phyloP scores from a whole-genome alignment of 2,797 vertebrate species.

The Crenuchus spilurus region DNA sequence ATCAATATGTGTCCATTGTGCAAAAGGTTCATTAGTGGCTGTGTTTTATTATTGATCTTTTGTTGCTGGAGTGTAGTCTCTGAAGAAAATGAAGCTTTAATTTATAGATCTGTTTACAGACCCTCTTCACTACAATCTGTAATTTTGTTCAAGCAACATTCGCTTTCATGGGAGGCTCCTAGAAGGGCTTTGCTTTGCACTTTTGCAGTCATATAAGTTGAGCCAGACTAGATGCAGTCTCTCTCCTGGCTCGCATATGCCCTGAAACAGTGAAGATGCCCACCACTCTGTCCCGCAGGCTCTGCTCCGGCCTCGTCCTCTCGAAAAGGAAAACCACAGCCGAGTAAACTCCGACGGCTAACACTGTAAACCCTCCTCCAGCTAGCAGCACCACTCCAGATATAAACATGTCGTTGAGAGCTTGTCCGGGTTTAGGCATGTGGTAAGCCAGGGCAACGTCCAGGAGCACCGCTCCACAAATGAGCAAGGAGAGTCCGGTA shows the following conservation, averaged over 20 bases:
- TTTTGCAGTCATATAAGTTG: conserved; percentile 86
- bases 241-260: conserved; percentile 78
- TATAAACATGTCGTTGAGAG: conserved; percentile 91
- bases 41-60: conserved; percentile 15
- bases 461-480: conserved; percentile 87
- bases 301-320: conserved; percentile 71
- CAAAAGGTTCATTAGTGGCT: conserved; percentile 35
- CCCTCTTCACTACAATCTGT: neutral
- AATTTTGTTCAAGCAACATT: conserved; percentile 3
- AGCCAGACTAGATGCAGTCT: conserved; percentile 92
- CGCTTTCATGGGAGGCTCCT: neutral
- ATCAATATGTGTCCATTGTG: conserved; percentile 38
- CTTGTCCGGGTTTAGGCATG: conserved; percentile 80
- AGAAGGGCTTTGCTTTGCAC: neutral
- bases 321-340: conserved; percentile 68
- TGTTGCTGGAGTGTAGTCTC: conserved; percentile 13
- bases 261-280: conserved; percentile 91
- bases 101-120: neutral
- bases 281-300: conserved; percentile 71
- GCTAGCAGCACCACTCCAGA: conserved; percentile 87
- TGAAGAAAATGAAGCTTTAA: conserved; percentile 7
- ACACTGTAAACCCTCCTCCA: conserved; percentile 81
- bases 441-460: conserved; percentile 81
- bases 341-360: conserved; percentile 72
- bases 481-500: conserved; percentile 84